A percentile compares a stretch with the other conserved stretches of the same genome.
Conservation (phyloP, 2,888 invertebrate genomes). For the Meloe dianella region DNA sequence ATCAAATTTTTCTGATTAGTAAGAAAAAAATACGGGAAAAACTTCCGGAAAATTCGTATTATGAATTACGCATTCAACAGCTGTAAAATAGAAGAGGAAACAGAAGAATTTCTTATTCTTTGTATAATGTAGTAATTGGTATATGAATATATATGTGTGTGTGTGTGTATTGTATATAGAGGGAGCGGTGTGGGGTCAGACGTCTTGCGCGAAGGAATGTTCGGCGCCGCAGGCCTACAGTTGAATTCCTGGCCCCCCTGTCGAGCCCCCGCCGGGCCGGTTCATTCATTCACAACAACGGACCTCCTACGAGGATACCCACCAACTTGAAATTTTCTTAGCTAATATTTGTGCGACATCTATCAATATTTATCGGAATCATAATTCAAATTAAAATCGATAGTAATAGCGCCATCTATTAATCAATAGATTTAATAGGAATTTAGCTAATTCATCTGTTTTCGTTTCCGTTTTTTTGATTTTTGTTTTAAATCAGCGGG, state of each 20-base stretch:
- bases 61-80: conserved; percentile 22
- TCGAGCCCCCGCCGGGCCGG: conserved; percentile 56
- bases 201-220: conserved; percentile 57
- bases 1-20: too few relatives aligned
- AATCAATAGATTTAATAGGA: not conserved
- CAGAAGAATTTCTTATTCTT: not conserved
- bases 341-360: not conserved
- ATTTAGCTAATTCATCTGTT: not conserved
- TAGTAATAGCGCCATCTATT: not conserved
- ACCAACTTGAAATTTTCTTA: conserved; percentile 34
- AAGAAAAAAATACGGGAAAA: not conserved
- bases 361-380: not conserved
- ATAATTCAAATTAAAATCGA: not conserved
- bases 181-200: conserved; percentile 55
- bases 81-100: conserved; percentile 36
- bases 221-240: conserved; percentile 65
- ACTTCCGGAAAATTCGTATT: not conserved
- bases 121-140: too few relatives aligned
- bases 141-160: too few relatives aligned
- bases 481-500: not conserved
- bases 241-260: conserved; percentile 63
- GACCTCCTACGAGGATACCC: conserved; percentile 64
- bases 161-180: not conserved
- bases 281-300: conserved; percentile 63
- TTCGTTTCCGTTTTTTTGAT: too few relatives aligned